These are phyloP conservation scores for Cryptocheilus praepositus DNA, from an alignment of 2,888 invertebrate species.

Conservation along the genomic window DNA sequence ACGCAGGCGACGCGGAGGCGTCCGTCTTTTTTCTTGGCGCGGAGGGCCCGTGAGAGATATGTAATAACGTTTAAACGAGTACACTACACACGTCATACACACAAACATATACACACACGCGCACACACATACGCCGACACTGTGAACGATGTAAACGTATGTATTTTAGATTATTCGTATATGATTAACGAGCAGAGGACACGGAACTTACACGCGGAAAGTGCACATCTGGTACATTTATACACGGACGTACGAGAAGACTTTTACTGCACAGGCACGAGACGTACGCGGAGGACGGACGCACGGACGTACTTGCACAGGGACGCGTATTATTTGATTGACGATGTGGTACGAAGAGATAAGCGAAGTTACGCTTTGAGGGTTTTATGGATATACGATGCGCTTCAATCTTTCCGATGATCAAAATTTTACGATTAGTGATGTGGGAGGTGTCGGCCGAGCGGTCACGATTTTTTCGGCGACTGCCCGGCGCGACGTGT, in stretches of 20 bases:
- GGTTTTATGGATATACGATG: slow-evolving; percentile 39
- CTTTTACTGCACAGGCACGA: slow-evolving; percentile 33
- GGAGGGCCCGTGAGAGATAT: slow-evolving; percentile 30
- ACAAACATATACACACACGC: too few species aligned
- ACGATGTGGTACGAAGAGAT: slow-evolving; percentile 47
- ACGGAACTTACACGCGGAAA: slow-evolving; percentile 21
- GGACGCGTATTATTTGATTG: slow-evolving; percentile 39
- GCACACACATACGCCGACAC: slow-evolving; percentile 17
- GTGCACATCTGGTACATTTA: slow-evolving; percentile 32
- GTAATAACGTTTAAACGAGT: slow-evolving; percentile 62
- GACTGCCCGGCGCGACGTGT: too few species aligned
- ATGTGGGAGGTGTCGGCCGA: neutral
- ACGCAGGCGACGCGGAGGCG: slow-evolving; percentile 32
- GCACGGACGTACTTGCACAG: slow-evolving; percentile 24
- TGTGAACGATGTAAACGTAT: slow-evolving; percentile 72
- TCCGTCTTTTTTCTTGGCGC: neutral
- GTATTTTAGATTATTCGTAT: slow-evolving; percentile 72
- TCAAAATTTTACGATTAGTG: slow-evolving; percentile 27
- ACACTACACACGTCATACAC: slow-evolving; percentile 63
- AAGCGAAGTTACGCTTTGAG: slow-evolving; percentile 37
- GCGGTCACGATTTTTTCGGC: slow-evolving; percentile 10
- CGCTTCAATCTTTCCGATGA: slow-evolving; percentile 49
- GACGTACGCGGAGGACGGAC: slow-evolving; percentile 18
- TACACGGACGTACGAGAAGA: slow-evolving; percentile 17
- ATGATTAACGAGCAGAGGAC: slow-evolving; percentile 62